Conservation (phyloP, 1,140 invertebrate genomes). For the Pseudomyrmex dendroicus region DNA sequence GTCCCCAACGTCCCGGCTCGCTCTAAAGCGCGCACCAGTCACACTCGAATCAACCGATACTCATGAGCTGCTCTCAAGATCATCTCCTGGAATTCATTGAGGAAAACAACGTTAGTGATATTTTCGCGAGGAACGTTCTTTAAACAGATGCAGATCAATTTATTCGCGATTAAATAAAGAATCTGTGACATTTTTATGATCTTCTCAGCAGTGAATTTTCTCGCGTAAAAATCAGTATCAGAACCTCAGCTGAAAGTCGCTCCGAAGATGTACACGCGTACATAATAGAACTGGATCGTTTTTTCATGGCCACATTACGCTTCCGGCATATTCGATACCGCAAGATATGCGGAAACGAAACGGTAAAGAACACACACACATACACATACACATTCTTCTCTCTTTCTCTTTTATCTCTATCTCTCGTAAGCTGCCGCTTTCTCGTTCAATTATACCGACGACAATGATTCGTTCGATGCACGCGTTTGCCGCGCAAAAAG, state of each 20-base stretch:
- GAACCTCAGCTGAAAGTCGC: neutral
- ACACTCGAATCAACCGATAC: constrained; percentile 22
- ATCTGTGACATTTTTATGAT: neutral
- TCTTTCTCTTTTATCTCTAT: neutral
- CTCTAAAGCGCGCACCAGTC: constrained; percentile 32
- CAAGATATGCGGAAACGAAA: constrained; percentile 38
- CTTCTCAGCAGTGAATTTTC: neutral
- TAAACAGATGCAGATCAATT: neutral
- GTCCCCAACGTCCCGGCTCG: constrained; percentile 55
- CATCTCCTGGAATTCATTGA: constrained; percentile 24
- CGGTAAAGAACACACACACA: neutral
- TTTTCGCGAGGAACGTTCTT: neutral
- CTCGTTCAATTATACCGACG: neutral
- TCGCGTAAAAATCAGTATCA: neutral
- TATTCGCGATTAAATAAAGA: neutral
- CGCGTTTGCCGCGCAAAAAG: neutral
- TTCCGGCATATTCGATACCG: constrained; percentile 62
- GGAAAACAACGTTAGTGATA: constrained; percentile 12
- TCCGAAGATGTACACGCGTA: constrained; percentile 5
- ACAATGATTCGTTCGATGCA: neutral
- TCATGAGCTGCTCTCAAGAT: constrained; percentile 36
- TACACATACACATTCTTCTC: too few species aligned
- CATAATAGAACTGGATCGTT: constrained; percentile 58
- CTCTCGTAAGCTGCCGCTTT: neutral
- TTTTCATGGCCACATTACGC: constrained; percentile 58